Conservation (phyloP, 1,140 invertebrate genomes). For the Aleiodes sp. region DNA sequence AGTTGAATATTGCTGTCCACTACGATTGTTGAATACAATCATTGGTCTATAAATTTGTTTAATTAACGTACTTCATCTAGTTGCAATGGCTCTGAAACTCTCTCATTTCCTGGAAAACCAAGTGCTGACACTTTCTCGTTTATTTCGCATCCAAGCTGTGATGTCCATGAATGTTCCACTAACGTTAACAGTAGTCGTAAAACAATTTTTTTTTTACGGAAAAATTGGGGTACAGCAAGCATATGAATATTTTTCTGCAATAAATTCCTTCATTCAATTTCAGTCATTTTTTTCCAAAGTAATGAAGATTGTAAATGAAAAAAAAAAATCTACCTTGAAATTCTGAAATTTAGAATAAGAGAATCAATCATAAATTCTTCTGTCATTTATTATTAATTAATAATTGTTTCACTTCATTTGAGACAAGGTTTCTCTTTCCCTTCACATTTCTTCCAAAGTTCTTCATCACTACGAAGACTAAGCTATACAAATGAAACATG, state of each 20-base stretch:
- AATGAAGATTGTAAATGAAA: too few relatives aligned
- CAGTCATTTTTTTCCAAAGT: conserved; percentile 1
- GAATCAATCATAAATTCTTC: too few relatives aligned
- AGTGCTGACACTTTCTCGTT: conserved; percentile 12
- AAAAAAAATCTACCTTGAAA: too few relatives aligned
- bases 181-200: neutral
- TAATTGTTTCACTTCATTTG: too few relatives aligned
- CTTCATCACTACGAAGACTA: too few relatives aligned
- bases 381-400: too few relatives aligned
- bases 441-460: too few relatives aligned
- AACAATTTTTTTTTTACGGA: conserved; percentile 3
- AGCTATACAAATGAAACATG: too few relatives aligned
- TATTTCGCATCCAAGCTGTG: conserved; percentile 1
- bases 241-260: neutral
- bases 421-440: too few relatives aligned
- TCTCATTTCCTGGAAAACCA: conserved; percentile 5
- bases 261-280: neutral
- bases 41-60: conserved; percentile 14
- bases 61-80: conserved; percentile 15
- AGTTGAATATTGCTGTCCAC: neutral
- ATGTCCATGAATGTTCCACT: neutral
- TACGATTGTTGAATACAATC: conserved; percentile 4
- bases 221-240: neutral
- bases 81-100: conserved; percentile 1
- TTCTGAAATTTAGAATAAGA: too few relatives aligned